phyloP scores from a whole-genome alignment of 1,140 invertebrate species.

The Bacillus rossius region DNA sequence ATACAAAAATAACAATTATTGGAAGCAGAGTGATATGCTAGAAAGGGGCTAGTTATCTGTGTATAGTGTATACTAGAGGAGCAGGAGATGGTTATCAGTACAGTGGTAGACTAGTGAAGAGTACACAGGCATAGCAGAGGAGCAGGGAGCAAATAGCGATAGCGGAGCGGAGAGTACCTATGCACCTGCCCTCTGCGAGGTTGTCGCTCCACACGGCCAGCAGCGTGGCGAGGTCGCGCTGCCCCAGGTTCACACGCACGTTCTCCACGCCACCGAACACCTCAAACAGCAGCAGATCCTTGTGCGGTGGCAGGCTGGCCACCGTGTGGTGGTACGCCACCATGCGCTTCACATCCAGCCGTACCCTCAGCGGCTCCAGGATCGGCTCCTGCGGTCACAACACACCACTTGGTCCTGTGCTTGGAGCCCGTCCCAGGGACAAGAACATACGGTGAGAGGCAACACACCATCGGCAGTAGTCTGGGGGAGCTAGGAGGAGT shows the following conservation, averaged over 20 bases:
- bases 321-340: conserved; percentile 40
- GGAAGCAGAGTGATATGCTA: too few species aligned
- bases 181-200: conserved; percentile 44
- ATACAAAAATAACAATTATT: too few species aligned
- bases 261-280: conserved; percentile 60
- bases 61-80: too few species aligned
- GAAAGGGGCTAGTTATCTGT: too few species aligned
- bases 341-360: conserved; percentile 66
- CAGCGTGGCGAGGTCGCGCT: conserved; percentile 62
- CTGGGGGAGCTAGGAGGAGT: too few species aligned
- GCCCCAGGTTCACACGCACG: conserved; percentile 61
- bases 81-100: too few species aligned
- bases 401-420: neutral
- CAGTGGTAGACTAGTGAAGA: too few species aligned
- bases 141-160: too few species aligned
- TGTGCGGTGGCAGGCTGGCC: conserved; percentile 15
- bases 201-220: conserved; percentile 65
- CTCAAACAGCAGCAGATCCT: conserved; percentile 49
- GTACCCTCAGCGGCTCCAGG: conserved; percentile 64
- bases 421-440: neutral
- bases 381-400: conserved; percentile 65
- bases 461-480: neutral
- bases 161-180: too few species aligned
- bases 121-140: too few species aligned
- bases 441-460: neutral